A percentile compares a stretch with the other conserved stretches of the same genome.
Evolutionary conservation across 2,113 vertebrate genomes (phyloP).

Genomic region (Amphiprion ocellaris): DNA sequence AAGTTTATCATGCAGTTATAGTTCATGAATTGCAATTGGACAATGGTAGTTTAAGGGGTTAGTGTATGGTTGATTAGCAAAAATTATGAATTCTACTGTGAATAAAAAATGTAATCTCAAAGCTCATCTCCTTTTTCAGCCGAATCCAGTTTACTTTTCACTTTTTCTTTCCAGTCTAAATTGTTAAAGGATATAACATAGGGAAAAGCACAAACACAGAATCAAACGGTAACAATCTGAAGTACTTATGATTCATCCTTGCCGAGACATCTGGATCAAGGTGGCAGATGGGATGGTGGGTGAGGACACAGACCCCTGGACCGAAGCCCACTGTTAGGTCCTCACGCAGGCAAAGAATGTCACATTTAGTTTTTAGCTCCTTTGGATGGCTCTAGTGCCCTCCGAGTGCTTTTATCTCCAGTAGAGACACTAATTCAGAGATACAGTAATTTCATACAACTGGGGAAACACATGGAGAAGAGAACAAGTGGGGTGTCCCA

Average conservation of each 20-base stretch:
- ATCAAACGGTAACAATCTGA: slow-evolving; percentile 66
- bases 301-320: slow-evolving; percentile 59
- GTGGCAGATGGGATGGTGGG: slow-evolving; percentile 51
- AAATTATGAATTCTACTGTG: background rate
- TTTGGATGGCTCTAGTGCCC: slow-evolving; percentile 27
- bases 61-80: background rate
- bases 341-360: slow-evolving; percentile 40
- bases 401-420: slow-evolving; percentile 39
- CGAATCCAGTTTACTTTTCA: background rate
- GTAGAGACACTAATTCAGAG: slow-evolving; percentile 17
- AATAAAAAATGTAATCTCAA: background rate
- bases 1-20: too few relatives aligned
- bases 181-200: slow-evolving; percentile 47
- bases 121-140: background rate
- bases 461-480: slow-evolving; percentile 2
- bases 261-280: slow-evolving; percentile 73
- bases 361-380: slow-evolving; percentile 43
- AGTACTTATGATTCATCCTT: slow-evolving; percentile 72
- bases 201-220: slow-evolving; percentile 52
- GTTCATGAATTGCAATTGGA: background rate
- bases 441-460: slow-evolving; percentile 7
- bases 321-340: slow-evolving; percentile 50
- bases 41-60: background rate
- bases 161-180: slow-evolving; percentile 48
- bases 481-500: background rate